A percentile compares a stretch with the other conserved stretches of the same genome.
Evolutionary conservation across 2,888 invertebrate species (phyloP).

Genomic region (Notocelia uddmanniana): DNA sequence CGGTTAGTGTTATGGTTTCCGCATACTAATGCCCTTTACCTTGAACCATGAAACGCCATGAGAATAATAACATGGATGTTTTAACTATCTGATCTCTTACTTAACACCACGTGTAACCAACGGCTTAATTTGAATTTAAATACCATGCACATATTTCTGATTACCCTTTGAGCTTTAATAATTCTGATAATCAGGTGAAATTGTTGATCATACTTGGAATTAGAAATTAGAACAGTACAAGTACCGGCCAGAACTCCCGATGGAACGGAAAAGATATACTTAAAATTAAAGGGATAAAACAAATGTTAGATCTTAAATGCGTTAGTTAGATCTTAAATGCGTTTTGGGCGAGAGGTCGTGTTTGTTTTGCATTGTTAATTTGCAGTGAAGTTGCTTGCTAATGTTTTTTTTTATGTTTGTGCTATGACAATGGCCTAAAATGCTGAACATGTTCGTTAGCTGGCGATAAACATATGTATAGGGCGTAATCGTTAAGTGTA

Average conservation of each 20-base stretch:
- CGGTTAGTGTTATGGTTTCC: conserved; percentile 61
- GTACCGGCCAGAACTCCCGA: too few species aligned
- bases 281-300: too few species aligned
- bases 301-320: too few species aligned
- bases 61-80: conserved; percentile 50
- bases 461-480: not conserved
- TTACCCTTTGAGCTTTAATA: too few species aligned
- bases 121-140: conserved; percentile 5
- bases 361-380: not conserved
- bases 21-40: conserved; percentile 77
- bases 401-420: not conserved
- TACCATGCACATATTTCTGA: not conserved
- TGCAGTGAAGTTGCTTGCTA: not conserved
- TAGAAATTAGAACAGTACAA: too few species aligned
- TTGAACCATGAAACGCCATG: conserved; percentile 59
- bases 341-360: too few species aligned
- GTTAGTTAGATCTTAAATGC: too few species aligned
- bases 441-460: not conserved
- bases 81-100: conserved; percentile 43
- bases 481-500: too few species aligned
- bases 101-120: conserved; percentile 47
- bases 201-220: too few species aligned
- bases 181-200: too few species aligned
- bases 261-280: too few species aligned
- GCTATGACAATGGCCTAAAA: not conserved